Base-by-base conservation (phyloP, 2,797 vertebrate genomes). In the Pseudotriccus pelzelni region DNA sequence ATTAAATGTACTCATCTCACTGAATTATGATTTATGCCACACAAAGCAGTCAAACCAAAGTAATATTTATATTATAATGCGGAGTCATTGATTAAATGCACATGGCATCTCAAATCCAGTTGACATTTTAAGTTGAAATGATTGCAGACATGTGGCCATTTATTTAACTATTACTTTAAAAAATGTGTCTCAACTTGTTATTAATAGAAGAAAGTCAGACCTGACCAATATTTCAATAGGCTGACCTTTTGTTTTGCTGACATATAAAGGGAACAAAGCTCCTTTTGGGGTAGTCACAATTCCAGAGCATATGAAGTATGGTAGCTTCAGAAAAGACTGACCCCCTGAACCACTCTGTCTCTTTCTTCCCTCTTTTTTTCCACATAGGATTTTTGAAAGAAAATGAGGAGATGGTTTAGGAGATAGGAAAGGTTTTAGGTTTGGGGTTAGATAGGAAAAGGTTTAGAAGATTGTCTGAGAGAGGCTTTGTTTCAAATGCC, bases 91-190 rank as follows among this genome's bases (percentile, higher is more conserved):
- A 98, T 98, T 98, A 97, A 98, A 97, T 97, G 94, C 96, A 97
- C 96, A 96, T 97, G 97, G 87, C 97, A 97, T 98, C 97, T 97
- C 97, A 98, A 97, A 97, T 97, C 92, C 81, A 97, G 97, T 97
- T 98, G 97, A 98, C 97, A 98, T 98, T 98, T 98, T 94, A 97
- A 98, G 92, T 97, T 91, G 52, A 97, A 97, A 98, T 97, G 96
- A 97, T 98, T 98, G 97, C 92, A 97, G 97, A 97, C 97, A 97
- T 94, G 91, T 93, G 97, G 95, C 94, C 97, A 97, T 98, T 98
- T 97, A 97, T 98, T 97, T 97, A 98, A 97, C 96, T 95, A 80
- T 96, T 97, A 96, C 95, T 97, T 97, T 97, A 96, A 97, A 98
- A 98, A 97, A 97, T 96, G 91, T 97, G 95, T 97, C 93, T 98